These are phyloP conservation scores for Pavo muticus DNA, from an alignment of 2,113 vertebrate genomes.

Conservation along the genomic window DNA sequence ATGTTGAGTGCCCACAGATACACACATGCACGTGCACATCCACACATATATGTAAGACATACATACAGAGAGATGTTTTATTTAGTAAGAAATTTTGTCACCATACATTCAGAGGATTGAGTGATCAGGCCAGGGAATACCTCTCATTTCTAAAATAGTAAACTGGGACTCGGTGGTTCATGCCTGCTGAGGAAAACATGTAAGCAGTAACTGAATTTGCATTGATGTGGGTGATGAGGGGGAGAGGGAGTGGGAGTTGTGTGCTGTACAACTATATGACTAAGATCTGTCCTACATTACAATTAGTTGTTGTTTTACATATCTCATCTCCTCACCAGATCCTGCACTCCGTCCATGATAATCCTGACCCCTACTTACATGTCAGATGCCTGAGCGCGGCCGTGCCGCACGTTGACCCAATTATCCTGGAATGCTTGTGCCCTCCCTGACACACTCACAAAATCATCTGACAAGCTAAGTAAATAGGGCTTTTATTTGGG, in stretches of 20 bases:
- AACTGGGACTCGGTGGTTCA: not conserved
- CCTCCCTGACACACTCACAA: not conserved
- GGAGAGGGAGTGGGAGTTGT: not conserved
- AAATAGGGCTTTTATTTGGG: conserved; percentile 6
- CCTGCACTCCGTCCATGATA: not conserved
- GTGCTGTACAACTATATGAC: not conserved
- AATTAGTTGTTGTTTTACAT: not conserved
- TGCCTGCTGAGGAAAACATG: not conserved
- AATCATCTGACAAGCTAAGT: conserved; percentile 10
- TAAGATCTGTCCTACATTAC: not conserved
- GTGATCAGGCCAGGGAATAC: not conserved
- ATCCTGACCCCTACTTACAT: not conserved
- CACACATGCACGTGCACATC: rapidly evolving
- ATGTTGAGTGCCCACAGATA: not conserved
- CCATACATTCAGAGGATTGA: not conserved
- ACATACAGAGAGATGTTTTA: not conserved
- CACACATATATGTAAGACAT: not conserved
- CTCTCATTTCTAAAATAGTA: not conserved
- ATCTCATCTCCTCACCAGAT: not conserved
- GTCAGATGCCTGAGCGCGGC: not conserved
- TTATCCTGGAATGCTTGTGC: not conserved
- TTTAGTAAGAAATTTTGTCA: conserved; percentile 10
- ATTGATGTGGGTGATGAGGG: not conserved
- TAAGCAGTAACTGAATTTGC: not conserved
- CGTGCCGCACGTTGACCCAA: not conserved